Conservation (phyloP, 2,797 vertebrate genomes). For the Anolis apletophallus region DNA sequence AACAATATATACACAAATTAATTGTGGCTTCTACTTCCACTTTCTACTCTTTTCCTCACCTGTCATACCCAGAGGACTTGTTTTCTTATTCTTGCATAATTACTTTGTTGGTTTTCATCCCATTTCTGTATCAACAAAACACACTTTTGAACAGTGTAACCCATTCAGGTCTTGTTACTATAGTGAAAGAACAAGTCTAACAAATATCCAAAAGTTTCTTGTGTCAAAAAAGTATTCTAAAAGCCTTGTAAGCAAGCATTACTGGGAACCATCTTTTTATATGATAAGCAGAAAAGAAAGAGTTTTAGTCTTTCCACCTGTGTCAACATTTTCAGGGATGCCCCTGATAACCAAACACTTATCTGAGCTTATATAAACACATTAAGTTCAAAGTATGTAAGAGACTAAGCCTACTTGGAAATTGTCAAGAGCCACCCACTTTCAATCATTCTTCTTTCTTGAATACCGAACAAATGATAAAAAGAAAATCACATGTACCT, state of each 20-base stretch:
- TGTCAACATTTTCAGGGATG: conserved; percentile 62
- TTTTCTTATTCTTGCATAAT: neutral
- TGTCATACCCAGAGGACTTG: too few relatives aligned
- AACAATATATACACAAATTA: neutral
- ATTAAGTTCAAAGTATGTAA: conserved; percentile 49
- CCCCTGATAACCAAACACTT: conserved; percentile 57
- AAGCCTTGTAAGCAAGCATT: conserved; percentile 41
- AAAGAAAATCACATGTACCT: conserved; percentile 5
- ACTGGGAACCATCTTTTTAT: conserved; percentile 40
- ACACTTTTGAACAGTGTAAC: neutral
- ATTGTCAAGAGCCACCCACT: conserved; percentile 63
- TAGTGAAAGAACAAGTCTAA: conserved; percentile 1
- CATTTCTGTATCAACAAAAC: neutral
- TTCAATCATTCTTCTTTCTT: conserved; percentile 66
- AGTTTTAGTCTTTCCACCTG: conserved; percentile 51
- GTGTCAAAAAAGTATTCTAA: conserved; percentile 47
- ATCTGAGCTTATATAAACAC: conserved; percentile 53
- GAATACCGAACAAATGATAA: conserved; percentile 45
- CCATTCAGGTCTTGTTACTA: neutral
- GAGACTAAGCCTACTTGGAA: conserved; percentile 59
- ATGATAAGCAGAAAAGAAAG: conserved; percentile 46
- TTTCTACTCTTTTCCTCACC: neutral
- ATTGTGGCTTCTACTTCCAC: neutral
- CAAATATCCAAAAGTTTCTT: conserved; percentile 47
- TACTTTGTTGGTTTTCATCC: neutral